These are phyloP conservation scores for Poecile atricapillus DNA, from an alignment of 2,113 vertebrate species.

Conservation along the genomic window DNA sequence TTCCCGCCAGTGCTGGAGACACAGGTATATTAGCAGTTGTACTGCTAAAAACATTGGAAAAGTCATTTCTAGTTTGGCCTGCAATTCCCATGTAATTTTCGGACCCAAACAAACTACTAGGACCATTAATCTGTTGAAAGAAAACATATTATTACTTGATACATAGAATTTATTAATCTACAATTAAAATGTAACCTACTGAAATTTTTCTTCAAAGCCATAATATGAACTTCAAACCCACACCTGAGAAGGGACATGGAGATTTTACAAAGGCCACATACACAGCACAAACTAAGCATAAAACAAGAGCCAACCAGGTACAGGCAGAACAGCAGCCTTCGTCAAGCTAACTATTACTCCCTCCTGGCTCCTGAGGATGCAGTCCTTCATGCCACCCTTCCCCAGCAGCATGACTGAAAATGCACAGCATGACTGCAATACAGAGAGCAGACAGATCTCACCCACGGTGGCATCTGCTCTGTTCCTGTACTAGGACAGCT, in stretches of 20 bases:
- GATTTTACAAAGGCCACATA: not conserved
- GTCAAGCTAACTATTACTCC: not conserved
- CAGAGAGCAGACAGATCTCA: not conserved
- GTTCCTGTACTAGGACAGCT: not conserved
- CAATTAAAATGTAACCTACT: not conserved
- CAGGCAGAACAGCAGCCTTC: not conserved
- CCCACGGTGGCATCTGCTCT: not conserved
- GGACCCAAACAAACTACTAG: slow-evolving; percentile 69
- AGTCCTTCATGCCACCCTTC: not conserved
- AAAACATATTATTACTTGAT: not conserved
- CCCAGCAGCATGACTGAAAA: not conserved
- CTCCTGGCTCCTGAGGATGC: not conserved
- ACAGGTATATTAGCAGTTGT: slow-evolving; percentile 59
- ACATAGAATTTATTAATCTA: not conserved
- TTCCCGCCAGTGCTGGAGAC: slow-evolving; percentile 27
- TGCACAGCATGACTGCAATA: fast-evolving
- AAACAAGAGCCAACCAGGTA: not conserved
- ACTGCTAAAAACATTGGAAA: slow-evolving; percentile 69
- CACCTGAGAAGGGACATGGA: not conserved
- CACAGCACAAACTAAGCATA: not conserved
- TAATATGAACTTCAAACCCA: not conserved
- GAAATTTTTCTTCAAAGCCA: not conserved
- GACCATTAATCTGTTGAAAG: slow-evolving; percentile 79
- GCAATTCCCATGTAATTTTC: slow-evolving; percentile 80
- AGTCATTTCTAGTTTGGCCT: slow-evolving; percentile 70